Base-by-base conservation (phyloP, 2,113 vertebrate genomes). In the Cricetomys ansorgei region DNA sequence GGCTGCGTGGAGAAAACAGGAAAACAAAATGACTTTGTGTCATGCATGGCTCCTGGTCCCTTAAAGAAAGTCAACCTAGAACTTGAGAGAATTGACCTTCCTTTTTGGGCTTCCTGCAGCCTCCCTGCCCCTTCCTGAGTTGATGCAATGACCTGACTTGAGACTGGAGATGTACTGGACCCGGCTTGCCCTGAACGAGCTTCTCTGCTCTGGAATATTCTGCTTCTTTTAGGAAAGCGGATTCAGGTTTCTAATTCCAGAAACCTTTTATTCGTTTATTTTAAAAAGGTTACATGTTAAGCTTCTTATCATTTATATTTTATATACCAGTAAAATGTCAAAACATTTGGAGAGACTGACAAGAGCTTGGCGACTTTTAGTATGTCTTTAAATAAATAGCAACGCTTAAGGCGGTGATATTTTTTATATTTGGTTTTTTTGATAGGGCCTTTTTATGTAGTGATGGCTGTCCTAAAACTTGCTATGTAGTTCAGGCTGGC, bases 1-100 rank as follows among this genome's bases (percentile, higher is more conserved):
- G 53, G 87, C 98, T 98, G 86, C 25, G 73, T 55, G 96, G 93
- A 95, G 94, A 94, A 93, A 77, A 89, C 16, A 83, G 85, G 59
- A 48, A 27, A 65, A 83, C 72, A 48, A 45, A 93, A 31, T 1
- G 13, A 31, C 27, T 7, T 27, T 10, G 50, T 31, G 53, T 34
- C 43, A 48, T 89, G 62, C 34, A 25, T 12, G 27, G 27, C 67
- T 73, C n/a, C 40, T 3, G 34, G 29, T 83, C 76, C 92, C 7
- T 55, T 45, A 79, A 27, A 95, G 88, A 79, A 91, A 92, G 3
- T 23, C 75, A 64, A 15, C 67, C 1, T 8, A 50, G 50, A 59
- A 43, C 45, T 95, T 43, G 23, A 23, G 62, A 59, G 48, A 69
- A n/a, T 13, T 13, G 34, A 62, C 27, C 5, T 69, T 75, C 80